These are phyloP conservation scores for Vimba vimba DNA, from an alignment of 2,113 vertebrate genomes.

Conservation along the genomic window DNA sequence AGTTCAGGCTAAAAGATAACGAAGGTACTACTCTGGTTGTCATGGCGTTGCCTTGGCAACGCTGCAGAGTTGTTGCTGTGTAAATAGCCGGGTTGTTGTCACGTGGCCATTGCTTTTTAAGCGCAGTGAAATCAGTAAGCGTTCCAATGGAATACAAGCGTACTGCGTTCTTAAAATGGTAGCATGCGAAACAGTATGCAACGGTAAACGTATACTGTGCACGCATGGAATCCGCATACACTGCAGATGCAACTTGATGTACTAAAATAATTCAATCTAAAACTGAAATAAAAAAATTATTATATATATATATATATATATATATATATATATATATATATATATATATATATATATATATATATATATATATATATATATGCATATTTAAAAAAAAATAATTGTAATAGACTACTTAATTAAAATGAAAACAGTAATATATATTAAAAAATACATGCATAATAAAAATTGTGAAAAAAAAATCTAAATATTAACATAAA, in stretches of 20 bases:
- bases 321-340: too few relatives aligned
- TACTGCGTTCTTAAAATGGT: neutral
- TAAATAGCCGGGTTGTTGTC: conserved; percentile 74
- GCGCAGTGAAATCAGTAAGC: neutral
- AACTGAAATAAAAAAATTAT: too few relatives aligned
- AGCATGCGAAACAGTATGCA: neutral
- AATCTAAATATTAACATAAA: too few relatives aligned
- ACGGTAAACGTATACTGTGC: neutral
- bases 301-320: too few relatives aligned
- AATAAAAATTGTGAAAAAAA: too few relatives aligned
- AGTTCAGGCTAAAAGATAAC: conserved; percentile 56
- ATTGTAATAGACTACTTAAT: too few relatives aligned
- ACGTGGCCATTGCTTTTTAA: conserved; percentile 59
- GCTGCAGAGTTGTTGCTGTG: conserved; percentile 81
- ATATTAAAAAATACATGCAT: too few relatives aligned
- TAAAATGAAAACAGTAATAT: too few relatives aligned
- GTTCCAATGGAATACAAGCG: neutral
- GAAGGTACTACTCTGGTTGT: conserved; percentile 67
- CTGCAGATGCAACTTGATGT: neutral
- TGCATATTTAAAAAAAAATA: too few relatives aligned
- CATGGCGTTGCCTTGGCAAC: conserved; percentile 79
- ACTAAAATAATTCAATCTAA: neutral
- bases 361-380: too few relatives aligned
- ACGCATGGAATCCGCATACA: neutral
- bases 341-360: too few relatives aligned